Conservation (phyloP, 2,797 vertebrate genomes). For the Sebastes itinus region DNA sequence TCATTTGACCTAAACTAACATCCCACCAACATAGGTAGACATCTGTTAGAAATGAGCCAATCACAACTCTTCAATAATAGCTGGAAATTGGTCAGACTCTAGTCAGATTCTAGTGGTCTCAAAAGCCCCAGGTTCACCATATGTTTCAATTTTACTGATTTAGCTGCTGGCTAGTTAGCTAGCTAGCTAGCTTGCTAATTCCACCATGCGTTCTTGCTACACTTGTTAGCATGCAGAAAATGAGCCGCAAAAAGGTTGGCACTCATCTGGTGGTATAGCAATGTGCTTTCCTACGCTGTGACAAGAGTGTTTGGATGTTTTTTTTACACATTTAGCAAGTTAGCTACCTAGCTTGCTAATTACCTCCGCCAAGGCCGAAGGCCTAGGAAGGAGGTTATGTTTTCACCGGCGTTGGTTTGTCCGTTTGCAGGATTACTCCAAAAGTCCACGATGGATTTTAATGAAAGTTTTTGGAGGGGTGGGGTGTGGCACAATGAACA, state of each 20-base stretch:
- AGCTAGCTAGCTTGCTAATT: not conserved
- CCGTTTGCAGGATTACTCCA: too few relatives aligned
- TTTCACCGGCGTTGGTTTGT: too few relatives aligned
- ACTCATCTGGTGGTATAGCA: too few relatives aligned
- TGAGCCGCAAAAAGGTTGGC: too few relatives aligned
- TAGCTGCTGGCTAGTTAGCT: too few relatives aligned
- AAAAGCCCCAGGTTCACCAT: not conserved
- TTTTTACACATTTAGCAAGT: too few relatives aligned
- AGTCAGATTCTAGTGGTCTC: not conserved
- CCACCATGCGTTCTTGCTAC: not conserved
- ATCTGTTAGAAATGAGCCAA: not conserved
- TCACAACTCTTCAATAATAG: not conserved
- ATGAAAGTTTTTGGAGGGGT: rapidly evolving
- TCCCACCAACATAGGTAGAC: not conserved
- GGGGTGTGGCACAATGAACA: too few relatives aligned
- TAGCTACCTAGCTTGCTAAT: too few relatives aligned
- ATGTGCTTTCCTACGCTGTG: too few relatives aligned
- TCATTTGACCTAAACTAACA: not conserved
- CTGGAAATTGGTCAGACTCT: not conserved
- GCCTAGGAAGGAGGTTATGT: rapidly evolving
- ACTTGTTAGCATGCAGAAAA: not conserved
- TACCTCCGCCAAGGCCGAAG: too few relatives aligned
- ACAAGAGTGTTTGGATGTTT: too few relatives aligned
- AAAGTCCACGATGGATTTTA: too few relatives aligned
- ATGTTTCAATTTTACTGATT: not conserved